Conservation (phyloP, 2,888 invertebrate genomes). For the Harpagoxenus sublaevis region DNA sequence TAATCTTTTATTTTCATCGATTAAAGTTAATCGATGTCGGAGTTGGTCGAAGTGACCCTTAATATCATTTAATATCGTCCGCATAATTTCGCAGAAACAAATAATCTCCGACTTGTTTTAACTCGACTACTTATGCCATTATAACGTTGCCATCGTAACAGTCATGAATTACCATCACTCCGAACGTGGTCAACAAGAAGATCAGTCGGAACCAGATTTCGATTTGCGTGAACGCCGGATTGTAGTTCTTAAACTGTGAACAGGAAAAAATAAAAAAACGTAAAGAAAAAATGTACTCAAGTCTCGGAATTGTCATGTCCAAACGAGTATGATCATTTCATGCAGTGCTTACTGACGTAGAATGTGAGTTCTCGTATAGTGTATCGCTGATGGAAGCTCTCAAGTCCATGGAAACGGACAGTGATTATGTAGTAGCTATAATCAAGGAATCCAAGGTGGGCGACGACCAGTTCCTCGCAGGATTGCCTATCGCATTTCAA, state of each 20-base stretch:
- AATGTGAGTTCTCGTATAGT: conserved; percentile 94
- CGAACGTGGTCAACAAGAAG: conserved; percentile 95
- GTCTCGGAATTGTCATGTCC: not conserved
- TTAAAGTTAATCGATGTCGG: too few species aligned
- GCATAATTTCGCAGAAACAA: not conserved
- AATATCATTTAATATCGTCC: not conserved
- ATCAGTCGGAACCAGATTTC: conserved; percentile 99
- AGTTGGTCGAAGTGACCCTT: too few species aligned
- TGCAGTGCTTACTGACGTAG: conserved; percentile 90
- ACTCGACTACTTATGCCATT: not conserved
- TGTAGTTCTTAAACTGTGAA: conserved; percentile 97
- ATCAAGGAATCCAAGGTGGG: conserved; percentile 96
- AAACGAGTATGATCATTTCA: conserved; percentile 52
- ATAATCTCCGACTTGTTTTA: not conserved
- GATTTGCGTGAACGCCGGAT: conserved; percentile 98
- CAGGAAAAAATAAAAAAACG: conserved; percentile 64
- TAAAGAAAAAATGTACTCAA: conserved; percentile 7
- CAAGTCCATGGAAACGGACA: conserved; percentile 94
- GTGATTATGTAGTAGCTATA: conserved; percentile 96
- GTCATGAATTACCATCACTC: conserved; percentile 91
- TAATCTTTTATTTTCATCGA: too few species aligned
- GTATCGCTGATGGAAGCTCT: conserved; percentile 94
- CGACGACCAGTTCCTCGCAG: conserved; percentile 95
- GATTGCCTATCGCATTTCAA: conserved; percentile 92
- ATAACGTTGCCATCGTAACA: not conserved